These are phyloP conservation scores for Tinamus guttatus DNA, from an alignment of 2,113 vertebrate species.

Conservation along the genomic window DNA sequence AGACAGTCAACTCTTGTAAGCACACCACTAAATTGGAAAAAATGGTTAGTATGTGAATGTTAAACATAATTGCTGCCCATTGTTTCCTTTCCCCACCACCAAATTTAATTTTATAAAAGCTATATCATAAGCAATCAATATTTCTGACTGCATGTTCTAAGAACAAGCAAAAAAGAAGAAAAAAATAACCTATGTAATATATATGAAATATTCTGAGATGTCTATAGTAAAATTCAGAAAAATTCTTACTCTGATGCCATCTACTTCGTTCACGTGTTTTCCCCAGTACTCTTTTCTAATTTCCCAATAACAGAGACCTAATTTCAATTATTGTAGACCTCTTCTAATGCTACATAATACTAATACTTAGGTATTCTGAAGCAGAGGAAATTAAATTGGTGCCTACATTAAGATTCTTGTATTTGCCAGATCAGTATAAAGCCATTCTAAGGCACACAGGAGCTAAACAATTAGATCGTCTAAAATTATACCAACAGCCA, in stretches of 20 bases:
- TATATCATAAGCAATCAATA: neutral
- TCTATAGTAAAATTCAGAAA: neutral
- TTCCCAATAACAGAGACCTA: neutral
- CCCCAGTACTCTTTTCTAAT: rapidly evolving
- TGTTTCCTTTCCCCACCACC: neutral
- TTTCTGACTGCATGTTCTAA: neutral
- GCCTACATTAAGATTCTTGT: neutral
- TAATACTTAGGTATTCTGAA: neutral
- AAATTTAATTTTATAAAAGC: neutral
- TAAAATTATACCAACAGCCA: neutral
- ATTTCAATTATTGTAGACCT: neutral
- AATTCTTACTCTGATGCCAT: neutral
- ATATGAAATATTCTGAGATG: neutral
- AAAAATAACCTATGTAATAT: neutral
- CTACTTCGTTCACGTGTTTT: neutral
- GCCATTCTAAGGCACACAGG: neutral
- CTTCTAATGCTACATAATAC: neutral
- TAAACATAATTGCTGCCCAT: neutral
- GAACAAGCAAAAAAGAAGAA: neutral
- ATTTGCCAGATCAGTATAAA: neutral
- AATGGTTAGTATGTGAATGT: neutral
- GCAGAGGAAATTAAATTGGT: neutral
- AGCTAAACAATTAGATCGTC: neutral
- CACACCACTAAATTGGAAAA: neutral
- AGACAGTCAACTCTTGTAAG: rapidly evolving